Percentiles rank a stretch among this genome's conserved stretches.
Evolutionary conservation across 2,888 invertebrate genomes (phyloP).

Genomic region (Noctua pronuba): DNA sequence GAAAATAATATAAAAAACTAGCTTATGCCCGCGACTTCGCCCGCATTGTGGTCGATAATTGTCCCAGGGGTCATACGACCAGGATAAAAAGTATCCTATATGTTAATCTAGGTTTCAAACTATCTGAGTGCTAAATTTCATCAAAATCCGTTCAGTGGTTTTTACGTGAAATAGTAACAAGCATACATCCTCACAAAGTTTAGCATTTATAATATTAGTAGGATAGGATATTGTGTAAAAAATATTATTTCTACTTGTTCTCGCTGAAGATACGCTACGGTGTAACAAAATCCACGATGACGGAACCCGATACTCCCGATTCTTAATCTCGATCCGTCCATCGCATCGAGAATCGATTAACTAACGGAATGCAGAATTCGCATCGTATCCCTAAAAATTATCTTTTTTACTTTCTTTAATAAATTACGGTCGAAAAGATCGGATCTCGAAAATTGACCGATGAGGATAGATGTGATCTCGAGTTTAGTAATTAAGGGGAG

Average conservation of each 20-base stretch:
- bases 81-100: too few relatives aligned
- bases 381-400: constrained; percentile 70
- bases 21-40: too few relatives aligned
- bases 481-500: constrained; percentile 57
- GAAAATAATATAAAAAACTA: not conserved
- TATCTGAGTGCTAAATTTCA: too few relatives aligned
- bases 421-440: constrained; percentile 73
- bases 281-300: constrained; percentile 68
- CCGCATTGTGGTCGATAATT: too few relatives aligned
- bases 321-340: constrained; percentile 76
- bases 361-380: constrained; percentile 73
- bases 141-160: too few relatives aligned
- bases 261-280: constrained; percentile 43
- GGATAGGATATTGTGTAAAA: not conserved
- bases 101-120: too few relatives aligned
- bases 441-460: constrained; percentile 66
- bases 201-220: too few relatives aligned
- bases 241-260: not conserved
- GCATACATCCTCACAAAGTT: too few relatives aligned
- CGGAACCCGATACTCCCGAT: constrained; percentile 71
- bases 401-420: constrained; percentile 61
- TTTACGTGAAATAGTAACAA: too few relatives aligned
- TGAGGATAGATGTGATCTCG: constrained; percentile 48
- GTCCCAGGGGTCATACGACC: too few relatives aligned
- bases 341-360: constrained; percentile 79